These are phyloP conservation scores for Chlorops oryzae DNA, from an alignment of 1,140 invertebrate species.

Conservation along the genomic window DNA sequence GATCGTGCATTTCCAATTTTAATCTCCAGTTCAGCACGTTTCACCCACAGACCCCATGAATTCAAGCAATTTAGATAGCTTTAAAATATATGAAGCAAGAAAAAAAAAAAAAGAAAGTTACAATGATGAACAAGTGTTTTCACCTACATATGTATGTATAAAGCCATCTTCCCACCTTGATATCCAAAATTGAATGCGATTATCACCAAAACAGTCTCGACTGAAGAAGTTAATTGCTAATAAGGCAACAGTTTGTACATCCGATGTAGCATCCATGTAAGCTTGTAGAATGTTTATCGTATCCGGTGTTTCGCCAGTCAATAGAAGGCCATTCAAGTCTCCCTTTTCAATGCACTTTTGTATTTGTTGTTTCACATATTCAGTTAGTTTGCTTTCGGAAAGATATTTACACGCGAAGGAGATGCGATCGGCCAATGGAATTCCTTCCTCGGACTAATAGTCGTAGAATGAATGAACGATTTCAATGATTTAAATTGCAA, in stretches of 20 bases:
- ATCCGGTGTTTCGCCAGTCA: slow-evolving; percentile 71
- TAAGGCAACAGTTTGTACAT: slow-evolving; percentile 85
- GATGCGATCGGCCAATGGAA: slow-evolving; percentile 79
- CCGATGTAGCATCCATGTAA: slow-evolving; percentile 84
- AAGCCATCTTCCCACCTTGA: slow-evolving; percentile 50
- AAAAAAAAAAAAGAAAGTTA: not conserved
- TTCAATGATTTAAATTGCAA: too few relatives aligned
- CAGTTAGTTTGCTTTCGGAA: slow-evolving; percentile 69
- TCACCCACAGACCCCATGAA: slow-evolving; percentile 70
- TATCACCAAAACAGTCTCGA: slow-evolving; percentile 59
- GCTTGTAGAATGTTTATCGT: slow-evolving; percentile 77
- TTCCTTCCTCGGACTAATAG: slow-evolving; percentile 75
- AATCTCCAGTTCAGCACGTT: slow-evolving; percentile 64
- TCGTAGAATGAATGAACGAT: too few relatives aligned
- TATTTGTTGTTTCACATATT: slow-evolving; percentile 69
- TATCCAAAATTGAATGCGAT: slow-evolving; percentile 67
- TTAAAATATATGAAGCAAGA: slow-evolving; percentile 19
- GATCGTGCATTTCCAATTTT: slow-evolving; percentile 41
- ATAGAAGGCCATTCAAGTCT: slow-evolving; percentile 75
- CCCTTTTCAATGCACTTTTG: slow-evolving; percentile 67
- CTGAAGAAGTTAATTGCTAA: slow-evolving; percentile 69
- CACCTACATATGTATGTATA: not conserved
- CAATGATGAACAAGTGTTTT: not conserved
- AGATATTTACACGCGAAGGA: slow-evolving; percentile 92
- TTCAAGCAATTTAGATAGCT: slow-evolving; percentile 68